Evolutionary conservation across 2,797 vertebrate species (phyloP).

Genomic region (Dendrocincla tyrannina): DNA sequence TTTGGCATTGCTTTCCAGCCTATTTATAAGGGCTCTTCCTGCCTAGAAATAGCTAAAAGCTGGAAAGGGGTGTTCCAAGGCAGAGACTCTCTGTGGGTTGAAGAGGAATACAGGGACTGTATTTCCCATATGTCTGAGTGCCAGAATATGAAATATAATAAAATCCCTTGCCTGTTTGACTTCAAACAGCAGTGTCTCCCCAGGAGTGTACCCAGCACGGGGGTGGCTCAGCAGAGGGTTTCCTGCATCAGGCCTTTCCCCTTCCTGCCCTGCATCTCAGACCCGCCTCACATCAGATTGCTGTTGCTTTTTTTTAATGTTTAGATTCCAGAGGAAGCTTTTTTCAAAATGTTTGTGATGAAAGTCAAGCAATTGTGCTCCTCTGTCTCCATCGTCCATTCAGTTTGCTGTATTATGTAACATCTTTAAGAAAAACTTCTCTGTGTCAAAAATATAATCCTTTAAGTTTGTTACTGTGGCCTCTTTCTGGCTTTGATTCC

Average conservation of each 20-base stretch:
- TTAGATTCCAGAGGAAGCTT: conserved; percentile 31
- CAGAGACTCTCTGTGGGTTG: neutral
- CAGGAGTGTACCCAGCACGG: neutral
- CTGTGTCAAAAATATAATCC: neutral
- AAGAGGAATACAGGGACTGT: neutral
- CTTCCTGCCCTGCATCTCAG: conserved; percentile 17
- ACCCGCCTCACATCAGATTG: neutral
- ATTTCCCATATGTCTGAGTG: neutral
- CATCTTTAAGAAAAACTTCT: neutral
- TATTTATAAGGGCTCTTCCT: conserved; percentile 31
- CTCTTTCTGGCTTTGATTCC: neutral
- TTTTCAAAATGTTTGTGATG: conserved; percentile 16
- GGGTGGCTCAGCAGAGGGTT: neutral
- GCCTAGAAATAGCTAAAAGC: conserved; percentile 15
- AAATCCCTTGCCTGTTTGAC: neutral
- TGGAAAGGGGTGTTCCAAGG: neutral
- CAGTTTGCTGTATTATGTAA: neutral
- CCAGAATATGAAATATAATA: neutral
- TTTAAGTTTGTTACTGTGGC: neutral
- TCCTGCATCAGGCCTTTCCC: conserved; percentile 50
- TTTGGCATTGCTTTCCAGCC: neutral
- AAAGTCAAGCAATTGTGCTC: neutral
- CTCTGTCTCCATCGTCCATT: neutral
- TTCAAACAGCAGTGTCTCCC: conserved; percentile 10
- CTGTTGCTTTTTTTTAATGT: neutral